phyloP scores from a whole-genome alignment of 2,888 invertebrate genomes.

The Exocentrus adspersus region DNA sequence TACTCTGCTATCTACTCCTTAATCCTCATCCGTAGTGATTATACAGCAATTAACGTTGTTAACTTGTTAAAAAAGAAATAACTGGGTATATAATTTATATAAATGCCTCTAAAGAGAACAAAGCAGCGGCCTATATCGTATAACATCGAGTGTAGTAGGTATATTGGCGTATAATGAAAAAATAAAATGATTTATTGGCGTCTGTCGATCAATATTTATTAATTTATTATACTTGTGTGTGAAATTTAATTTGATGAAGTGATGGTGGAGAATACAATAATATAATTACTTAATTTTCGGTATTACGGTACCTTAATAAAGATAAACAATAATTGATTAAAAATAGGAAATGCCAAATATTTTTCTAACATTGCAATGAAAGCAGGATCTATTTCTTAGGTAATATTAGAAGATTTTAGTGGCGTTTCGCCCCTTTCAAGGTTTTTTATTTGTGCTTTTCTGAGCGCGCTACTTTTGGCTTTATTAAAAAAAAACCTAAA shows the following conservation, averaged over 20 bases:
- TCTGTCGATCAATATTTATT: constrained; percentile 3
- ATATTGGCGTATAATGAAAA: background rate
- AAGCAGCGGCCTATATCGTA: background rate
- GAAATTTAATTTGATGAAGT: background rate
- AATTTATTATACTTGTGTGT: background rate
- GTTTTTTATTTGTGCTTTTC: too few species aligned
- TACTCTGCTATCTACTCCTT: constrained; percentile 11
- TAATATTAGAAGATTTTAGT: too few species aligned
- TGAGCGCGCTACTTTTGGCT: too few species aligned
- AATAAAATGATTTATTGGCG: constrained; percentile 1
- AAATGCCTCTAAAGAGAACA: background rate
- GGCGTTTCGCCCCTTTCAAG: too few species aligned
- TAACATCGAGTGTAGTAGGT: background rate
- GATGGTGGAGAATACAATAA: background rate
- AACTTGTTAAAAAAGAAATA: background rate
- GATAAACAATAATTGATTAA: too few species aligned
- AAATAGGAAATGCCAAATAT: too few species aligned
- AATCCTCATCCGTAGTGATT: background rate
- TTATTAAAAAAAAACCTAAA: too few species aligned
- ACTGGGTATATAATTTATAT: too few species aligned
- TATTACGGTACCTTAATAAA: too few species aligned
- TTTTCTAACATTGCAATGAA: too few species aligned
- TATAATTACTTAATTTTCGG: too few species aligned
- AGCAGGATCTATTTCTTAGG: too few species aligned
- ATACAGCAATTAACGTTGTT: background rate